Conservation (phyloP, 2,797 vertebrate species). For the Periparus ater region DNA sequence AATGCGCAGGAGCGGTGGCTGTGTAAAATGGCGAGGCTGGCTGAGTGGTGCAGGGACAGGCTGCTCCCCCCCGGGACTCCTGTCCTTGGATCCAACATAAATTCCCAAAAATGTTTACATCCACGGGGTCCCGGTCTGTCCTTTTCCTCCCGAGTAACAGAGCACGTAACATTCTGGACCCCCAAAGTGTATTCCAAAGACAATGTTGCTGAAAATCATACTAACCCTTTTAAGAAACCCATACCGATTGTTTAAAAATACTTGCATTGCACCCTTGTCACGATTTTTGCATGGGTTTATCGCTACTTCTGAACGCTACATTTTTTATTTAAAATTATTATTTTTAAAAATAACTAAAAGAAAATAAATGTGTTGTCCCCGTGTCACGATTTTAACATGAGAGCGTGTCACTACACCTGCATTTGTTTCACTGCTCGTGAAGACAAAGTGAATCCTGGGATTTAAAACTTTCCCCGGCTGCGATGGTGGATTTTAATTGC, state of each 20-base stretch:
- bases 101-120: too few species aligned
- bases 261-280: accelerated
- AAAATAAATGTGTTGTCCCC: accelerated
- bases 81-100: not conserved
- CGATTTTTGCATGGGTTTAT: not conserved
- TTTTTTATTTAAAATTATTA: not conserved
- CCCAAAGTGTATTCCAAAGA: not conserved
- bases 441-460: not conserved
- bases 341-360: not conserved
- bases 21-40: not conserved
- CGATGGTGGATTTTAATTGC: not conserved
- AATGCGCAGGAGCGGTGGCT: not conserved
- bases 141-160: not conserved
- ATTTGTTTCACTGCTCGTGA: not conserved
- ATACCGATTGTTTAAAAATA: not conserved
- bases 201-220: not conserved
- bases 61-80: not conserved
- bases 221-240: not conserved
- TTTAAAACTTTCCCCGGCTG: not conserved
- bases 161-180: accelerated
- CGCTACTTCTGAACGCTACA: accelerated
- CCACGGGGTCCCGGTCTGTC: not conserved
- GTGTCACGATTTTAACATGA: not conserved
- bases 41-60: not conserved
- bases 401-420: not conserved